Base-by-base conservation (phyloP, 2,797 vertebrate species). In the Sciurus vulgaris region DNA sequence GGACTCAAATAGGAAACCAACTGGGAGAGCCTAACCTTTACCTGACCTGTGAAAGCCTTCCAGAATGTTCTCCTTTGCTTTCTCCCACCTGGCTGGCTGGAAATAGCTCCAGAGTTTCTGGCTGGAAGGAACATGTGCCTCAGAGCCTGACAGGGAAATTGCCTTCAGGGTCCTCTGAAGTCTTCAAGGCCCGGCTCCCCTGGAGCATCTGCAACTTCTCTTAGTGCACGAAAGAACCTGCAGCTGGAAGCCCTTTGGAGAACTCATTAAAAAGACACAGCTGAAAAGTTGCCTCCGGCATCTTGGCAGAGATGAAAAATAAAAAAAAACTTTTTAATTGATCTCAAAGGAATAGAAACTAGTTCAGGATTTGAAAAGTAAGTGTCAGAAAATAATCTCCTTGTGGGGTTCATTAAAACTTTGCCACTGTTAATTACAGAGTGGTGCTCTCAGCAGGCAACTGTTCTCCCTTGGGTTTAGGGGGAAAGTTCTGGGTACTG, bases 281-380 rank as follows among this genome's bases (percentile, higher is more conserved):
- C 85, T 91, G 91, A 47, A 92, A 96, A 95, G 65, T 70, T 51
- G 56, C 87, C 77, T 63, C 85, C 65, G 85, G 82, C 74, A 72
- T 79, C 83, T 93, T 61, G 51, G 63, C n/a, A 61, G 89, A 95
- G 81, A 96, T 69, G 4, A 51, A 82, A 70, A 28, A 86, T n/a
- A 41, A 69, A 86, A 74, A 73, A 94, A 93, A 92, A 51, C 83
- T 95, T 97, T 97, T 96, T 95, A 98, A 98, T 97, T 97, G 93
- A 96, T 93, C 97, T 96, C 95, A 0, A 97, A 95, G 96, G 97
- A 90, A 86, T 44, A 94, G 63, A 96, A 97, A 94, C 65, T 72
- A 91, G 63, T 92, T 87, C 72, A 89, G 78, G 70, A 93, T 89
- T 83, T 90, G 30, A 86, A 94, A 96, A 91, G 28, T 73, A 79